Evolutionary conservation across 2,113 vertebrate species (phyloP), one percentile per base, ranked within the genome.

Genomic region (Hyaena hyaena): DNA sequence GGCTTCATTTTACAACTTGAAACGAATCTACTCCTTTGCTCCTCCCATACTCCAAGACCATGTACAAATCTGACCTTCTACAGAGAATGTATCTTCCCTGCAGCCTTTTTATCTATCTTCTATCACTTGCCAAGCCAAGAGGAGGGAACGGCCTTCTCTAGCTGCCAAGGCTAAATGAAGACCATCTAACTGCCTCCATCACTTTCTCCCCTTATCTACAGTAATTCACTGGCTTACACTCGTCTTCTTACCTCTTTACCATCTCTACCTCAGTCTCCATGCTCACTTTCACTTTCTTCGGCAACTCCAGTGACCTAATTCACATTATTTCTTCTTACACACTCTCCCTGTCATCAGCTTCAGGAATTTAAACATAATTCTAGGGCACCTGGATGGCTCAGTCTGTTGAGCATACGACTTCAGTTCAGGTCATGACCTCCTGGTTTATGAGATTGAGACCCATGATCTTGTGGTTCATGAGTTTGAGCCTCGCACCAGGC

Each of bases 1-100:
- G 16, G 23, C 11, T 97, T 89, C 19, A 87, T 94, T 90, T 96
- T 76, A 96, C n/a, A 95, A 91, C 15, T 58, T 89, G 28, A 93
- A 81, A 86, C 28, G 11, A 85, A 63, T 63, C 50, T 53, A 96
- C 10, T 53, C 7, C 35, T 83, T 96, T 93, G 55, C 7, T 93
- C 76, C 15, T 96, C 82, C 61, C 35, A 73, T 53, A 86, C 7
- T 92, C 73, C 77, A 74, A 93, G 39, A 58, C 31, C 31, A 93
- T 33, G 12, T 68, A 9, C 68, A 83, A 77, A 92, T 77, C 35
- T 81, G 76, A 81, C 19, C 21, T 84, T 15, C 24, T 3, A 94
- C 8, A 21, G 16, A 83, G n/a, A 96, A 93, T 26, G n/a, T 19
- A 96, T 87, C 26, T 69, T 96, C 73, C 53, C 85, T 77, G 3